Base-by-base conservation (phyloP, 1,140 invertebrate genomes). In the Drosophila nigromelanica region DNA sequence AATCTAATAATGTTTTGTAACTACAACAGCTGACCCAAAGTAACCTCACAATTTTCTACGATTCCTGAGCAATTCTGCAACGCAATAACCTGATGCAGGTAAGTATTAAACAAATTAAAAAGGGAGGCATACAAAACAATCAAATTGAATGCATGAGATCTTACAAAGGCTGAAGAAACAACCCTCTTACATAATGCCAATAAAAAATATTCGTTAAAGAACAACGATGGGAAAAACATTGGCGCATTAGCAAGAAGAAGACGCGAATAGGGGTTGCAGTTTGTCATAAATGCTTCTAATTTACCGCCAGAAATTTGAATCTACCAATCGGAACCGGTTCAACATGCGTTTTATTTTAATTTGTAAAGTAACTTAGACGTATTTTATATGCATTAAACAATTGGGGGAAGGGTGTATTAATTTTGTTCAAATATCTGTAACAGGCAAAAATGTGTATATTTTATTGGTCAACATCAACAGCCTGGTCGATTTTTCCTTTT, bases 271-370 rank as follows among this genome's bases (percentile, higher is more conserved):
- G 21, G 18, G 15, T 27, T 35, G 33, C 61, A 52, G 39, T 71
- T 78, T 45, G 56, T 79, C 61, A 52, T 79, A 39, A 56, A 72
- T 30, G 39, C 40, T 73, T 42, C 54, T 63, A 21, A 45, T 18
- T 18, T 5, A 3, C 24, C 27, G n/a, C 8, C 3, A 10, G 4
- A 14, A 14, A 58, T 42, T 73, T 35, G 21, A 27, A 58, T 43
- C 18, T 63, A 73, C 58, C 68, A 64, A 80, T 67, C 37, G 56
- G 54, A 83, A 83, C 76, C 67, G 67, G 67, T 78, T 83, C 45
- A 51, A 76, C 63, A 55, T 78, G 51, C 70, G 59, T 33, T 58
- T 64, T 48, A 56, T 50, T 59, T 73, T 60, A 27, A n/a, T 18
- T 30, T 27, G 33, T 2, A 39, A 35, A 37, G 61, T 15, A 18